phyloP scores from a whole-genome alignment of 1,140 invertebrate genomes.

The Tetranychus cinnabarinus region DNA sequence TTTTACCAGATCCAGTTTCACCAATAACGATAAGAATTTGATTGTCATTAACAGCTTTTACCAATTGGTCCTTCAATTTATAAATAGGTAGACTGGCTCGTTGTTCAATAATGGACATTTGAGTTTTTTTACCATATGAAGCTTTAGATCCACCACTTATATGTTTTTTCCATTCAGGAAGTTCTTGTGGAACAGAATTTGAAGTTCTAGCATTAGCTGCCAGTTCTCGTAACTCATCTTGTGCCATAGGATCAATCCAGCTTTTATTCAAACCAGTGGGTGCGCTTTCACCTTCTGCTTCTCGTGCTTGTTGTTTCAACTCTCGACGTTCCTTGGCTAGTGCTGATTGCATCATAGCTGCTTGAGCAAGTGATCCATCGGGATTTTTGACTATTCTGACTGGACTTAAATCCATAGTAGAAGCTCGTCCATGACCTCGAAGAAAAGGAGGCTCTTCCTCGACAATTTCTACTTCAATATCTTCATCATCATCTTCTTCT shows the following conservation, averaged over 20 bases:
- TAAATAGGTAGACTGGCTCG: constrained; percentile 74
- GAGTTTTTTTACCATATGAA: constrained; percentile 94
- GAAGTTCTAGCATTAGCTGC: constrained; percentile 57
- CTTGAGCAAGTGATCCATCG: constrained; percentile 84
- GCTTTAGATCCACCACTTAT: constrained; percentile 92
- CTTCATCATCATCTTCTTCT: constrained; percentile 78
- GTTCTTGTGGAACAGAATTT: constrained; percentile 48
- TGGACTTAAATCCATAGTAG: constrained; percentile 70
- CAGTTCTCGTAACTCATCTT: constrained; percentile 31
- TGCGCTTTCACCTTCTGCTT: constrained; percentile 66
- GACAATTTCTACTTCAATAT: constrained; percentile 95
- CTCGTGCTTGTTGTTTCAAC: constrained; percentile 66
- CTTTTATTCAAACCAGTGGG: constrained; percentile 63
- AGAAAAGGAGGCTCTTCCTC: constrained; percentile 96
- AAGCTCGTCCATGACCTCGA: constrained; percentile 52
- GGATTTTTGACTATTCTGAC: constrained; percentile 96
- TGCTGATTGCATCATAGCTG: constrained; percentile 98
- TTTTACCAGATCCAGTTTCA: constrained; percentile 86
- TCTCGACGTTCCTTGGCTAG: constrained; percentile 87
- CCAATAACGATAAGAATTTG: constrained; percentile 92
- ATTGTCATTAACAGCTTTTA: constrained; percentile 62
- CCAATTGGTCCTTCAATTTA: constrained; percentile 66
- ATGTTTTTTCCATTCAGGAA: constrained; percentile 98
- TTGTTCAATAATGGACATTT: constrained; percentile 82
- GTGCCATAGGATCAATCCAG: constrained; percentile 77